A percentile compares a stretch with the other conserved stretches of the same genome.
phyloP scores from a whole-genome alignment of 2,888 invertebrate genomes.

The Latrodectus elegans region DNA sequence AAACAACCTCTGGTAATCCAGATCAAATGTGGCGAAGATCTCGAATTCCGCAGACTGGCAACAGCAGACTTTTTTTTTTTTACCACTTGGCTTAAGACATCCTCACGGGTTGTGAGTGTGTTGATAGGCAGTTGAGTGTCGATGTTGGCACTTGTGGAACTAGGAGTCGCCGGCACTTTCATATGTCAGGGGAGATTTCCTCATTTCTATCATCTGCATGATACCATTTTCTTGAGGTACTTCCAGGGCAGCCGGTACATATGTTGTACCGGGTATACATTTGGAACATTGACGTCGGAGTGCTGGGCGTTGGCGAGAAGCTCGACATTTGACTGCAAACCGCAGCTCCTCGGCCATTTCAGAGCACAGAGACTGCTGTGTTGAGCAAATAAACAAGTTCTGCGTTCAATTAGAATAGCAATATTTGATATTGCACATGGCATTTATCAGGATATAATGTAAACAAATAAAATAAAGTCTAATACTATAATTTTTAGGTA shows the following conservation, averaged over 20 bases:
- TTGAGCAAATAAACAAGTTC: conserved; percentile 69
- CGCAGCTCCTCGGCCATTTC: conserved; percentile 95
- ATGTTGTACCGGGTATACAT: conserved; percentile 76
- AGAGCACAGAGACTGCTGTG: conserved; percentile 88
- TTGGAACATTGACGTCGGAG: conserved; percentile 85
- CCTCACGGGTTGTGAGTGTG: conserved; percentile 48
- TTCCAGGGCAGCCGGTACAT: conserved; percentile 71
- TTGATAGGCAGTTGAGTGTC: conserved; percentile 37
- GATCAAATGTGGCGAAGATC: no score
- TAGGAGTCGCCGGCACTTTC: conserved; percentile 68
- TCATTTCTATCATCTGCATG: conserved; percentile 81
- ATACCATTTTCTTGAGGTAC: conserved; percentile 78
- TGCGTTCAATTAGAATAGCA: conserved; percentile 55
- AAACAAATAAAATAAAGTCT: neutral
- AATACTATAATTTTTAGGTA: neutral
- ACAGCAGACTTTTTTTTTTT: neutral
- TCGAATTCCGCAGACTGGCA: no score
- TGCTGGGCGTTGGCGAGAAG: conserved; percentile 86
- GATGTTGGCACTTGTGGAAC: conserved; percentile 65
- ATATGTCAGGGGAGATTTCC: conserved; percentile 77
- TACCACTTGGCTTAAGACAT: neutral
- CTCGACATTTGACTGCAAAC: conserved; percentile 89
- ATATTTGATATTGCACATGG: no score
- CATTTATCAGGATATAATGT: no score
- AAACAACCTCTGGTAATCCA: no score